phyloP scores from a whole-genome alignment of 2,888 invertebrate species.

The Dicranocentrus wangi region DNA sequence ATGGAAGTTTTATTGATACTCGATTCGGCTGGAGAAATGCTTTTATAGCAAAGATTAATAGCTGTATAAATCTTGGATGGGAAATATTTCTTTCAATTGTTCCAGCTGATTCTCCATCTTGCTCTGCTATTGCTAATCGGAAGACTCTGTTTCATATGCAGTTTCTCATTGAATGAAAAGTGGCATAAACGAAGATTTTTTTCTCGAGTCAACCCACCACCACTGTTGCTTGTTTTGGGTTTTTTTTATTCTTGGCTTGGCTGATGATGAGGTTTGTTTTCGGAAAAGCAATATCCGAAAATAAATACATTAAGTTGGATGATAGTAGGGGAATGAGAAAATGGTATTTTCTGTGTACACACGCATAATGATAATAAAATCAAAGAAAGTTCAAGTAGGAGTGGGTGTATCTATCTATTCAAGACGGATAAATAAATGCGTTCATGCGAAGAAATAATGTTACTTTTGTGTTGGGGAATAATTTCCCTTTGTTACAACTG shows the following conservation, averaged over 20 bases:
- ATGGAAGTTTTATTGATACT: constrained; percentile 71
- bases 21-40: constrained; percentile 61
- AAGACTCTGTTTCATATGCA: constrained; percentile 33
- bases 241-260: background rate
- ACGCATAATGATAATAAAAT: constrained; percentile 17
- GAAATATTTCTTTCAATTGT: constrained; percentile 73
- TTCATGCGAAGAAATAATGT: constrained; percentile 19
- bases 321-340: background rate
- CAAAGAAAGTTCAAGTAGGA: constrained; percentile 13
- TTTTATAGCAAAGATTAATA: constrained; percentile 72
- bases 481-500: constrained; percentile 5
- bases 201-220: background rate
- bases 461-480: constrained; percentile 10
- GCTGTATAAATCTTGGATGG: constrained; percentile 71
- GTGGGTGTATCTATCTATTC: background rate
- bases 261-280: background rate
- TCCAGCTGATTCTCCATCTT: constrained; percentile 71
- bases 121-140: constrained; percentile 37
- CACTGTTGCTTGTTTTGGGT: constrained; percentile 16
- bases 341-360: constrained; percentile 1
- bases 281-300: background rate
- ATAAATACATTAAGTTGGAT: background rate
- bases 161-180: constrained; percentile 1
- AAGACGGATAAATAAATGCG: constrained; percentile 28
- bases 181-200: background rate